Evolutionary conservation across 2,888 invertebrate species (phyloP).

Genomic region (Mamestra brassicae): DNA sequence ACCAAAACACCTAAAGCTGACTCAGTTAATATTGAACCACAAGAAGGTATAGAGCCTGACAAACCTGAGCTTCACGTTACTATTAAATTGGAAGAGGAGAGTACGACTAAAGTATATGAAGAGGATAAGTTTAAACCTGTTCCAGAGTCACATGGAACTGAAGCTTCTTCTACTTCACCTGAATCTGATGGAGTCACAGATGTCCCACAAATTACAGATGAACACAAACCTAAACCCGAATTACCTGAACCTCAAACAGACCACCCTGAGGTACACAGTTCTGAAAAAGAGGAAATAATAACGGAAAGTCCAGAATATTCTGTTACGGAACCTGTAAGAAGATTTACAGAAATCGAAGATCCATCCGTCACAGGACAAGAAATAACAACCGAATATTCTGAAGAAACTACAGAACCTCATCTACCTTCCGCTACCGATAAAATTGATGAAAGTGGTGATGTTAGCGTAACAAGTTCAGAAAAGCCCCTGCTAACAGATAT

Average conservation of each 20-base stretch:
- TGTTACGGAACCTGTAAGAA: slow-evolving; percentile 49
- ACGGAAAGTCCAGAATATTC: slow-evolving; percentile 43
- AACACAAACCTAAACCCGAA: slow-evolving; percentile 24
- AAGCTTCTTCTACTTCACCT: slow-evolving; percentile 37
- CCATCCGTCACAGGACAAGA: slow-evolving; percentile 44
- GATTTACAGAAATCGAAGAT: slow-evolving; percentile 55
- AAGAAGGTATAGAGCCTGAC: slow-evolving; percentile 44
- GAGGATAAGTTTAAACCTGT: slow-evolving; percentile 38
- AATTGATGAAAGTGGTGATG: slow-evolving; percentile 28
- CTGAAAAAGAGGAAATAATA: slow-evolving; percentile 40
- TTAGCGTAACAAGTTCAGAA: slow-evolving; percentile 37
- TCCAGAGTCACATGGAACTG: slow-evolving; percentile 50
- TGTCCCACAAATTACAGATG: slow-evolving; percentile 15
- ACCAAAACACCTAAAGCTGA: slow-evolving; percentile 38
- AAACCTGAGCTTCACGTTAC: slow-evolving; percentile 36
- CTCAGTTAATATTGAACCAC: slow-evolving; percentile 31
- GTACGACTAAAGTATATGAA: slow-evolving; percentile 40
- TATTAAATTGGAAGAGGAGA: slow-evolving; percentile 33
- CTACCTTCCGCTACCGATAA: slow-evolving; percentile 40
- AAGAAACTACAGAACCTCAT: slow-evolving; percentile 42
- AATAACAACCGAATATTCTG: slow-evolving; percentile 47
- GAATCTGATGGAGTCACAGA: slow-evolving; percentile 31
- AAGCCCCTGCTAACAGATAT: slow-evolving; percentile 41
- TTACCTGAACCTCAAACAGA: slow-evolving; percentile 26
- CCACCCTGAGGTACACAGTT: slow-evolving; percentile 24